Conservation (phyloP, 2,888 invertebrate species). For the Eucriotettix oculatus region DNA sequence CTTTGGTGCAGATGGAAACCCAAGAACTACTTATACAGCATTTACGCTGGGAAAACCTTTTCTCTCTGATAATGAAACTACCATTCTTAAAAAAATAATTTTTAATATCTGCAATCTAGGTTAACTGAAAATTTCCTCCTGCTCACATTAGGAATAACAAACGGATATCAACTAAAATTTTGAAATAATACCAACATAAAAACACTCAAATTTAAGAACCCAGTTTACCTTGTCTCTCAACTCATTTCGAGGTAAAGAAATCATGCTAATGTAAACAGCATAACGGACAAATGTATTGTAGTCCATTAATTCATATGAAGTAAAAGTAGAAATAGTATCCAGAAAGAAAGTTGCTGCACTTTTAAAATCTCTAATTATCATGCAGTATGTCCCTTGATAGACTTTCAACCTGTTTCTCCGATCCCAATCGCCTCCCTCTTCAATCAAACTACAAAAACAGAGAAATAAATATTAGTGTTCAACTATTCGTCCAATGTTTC, state of each 20-base stretch:
- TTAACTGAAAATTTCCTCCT: no score
- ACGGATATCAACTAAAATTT: not conserved
- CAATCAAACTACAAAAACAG: slow-evolving; percentile 36
- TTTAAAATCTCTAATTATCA: slow-evolving; percentile 92
- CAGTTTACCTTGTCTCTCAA: slow-evolving; percentile 49
- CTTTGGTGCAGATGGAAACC: no score
- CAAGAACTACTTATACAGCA: no score
- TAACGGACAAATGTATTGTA: slow-evolving; percentile 76
- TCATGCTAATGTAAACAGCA: slow-evolving; percentile 69
- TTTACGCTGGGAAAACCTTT: no score
- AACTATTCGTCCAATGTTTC: no score
- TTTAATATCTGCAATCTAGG: no score
- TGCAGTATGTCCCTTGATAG: slow-evolving; percentile 89
- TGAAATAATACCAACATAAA: not conserved
- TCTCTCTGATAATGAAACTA: no score
- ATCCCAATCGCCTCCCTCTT: slow-evolving; percentile 99
- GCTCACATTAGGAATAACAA: no score
- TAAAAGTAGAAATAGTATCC: slow-evolving; percentile 98
- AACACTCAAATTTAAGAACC: not conserved
- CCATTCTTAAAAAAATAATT: no score
- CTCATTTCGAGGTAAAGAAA: slow-evolving; percentile 64
- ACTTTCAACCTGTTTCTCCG: slow-evolving; percentile 93
- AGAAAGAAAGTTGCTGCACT: slow-evolving; percentile 87
- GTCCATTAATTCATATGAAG: slow-evolving; percentile 96
- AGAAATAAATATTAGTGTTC: not conserved